Conservation (phyloP, 1,140 invertebrate species). For the Medauroidea extradentata region DNA sequence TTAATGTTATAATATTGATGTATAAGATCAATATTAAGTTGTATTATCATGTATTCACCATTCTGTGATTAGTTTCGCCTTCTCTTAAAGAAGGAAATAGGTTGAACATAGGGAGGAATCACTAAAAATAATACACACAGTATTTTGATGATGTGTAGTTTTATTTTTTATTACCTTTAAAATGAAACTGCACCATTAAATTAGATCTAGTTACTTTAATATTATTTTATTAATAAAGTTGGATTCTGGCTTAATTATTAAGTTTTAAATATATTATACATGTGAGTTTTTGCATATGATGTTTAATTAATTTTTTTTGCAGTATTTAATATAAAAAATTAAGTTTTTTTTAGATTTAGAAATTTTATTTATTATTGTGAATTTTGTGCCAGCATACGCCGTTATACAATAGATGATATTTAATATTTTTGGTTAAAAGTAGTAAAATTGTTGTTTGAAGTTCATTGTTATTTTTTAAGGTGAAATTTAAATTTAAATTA, state of each 20-base stretch:
- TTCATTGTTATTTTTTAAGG: conserved; percentile 27
- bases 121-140: too few relatives aligned
- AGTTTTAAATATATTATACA: not conserved
- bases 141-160: too few relatives aligned
- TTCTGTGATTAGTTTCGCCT: too few relatives aligned
- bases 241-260: not conserved
- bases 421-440: conserved; percentile 29
- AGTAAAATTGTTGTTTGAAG: conserved; percentile 31
- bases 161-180: too few relatives aligned
- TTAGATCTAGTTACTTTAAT: not conserved
- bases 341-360: conserved; percentile 29
- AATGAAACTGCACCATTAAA: too few relatives aligned
- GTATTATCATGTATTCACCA: too few relatives aligned
- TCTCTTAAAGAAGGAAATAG: too few relatives aligned
- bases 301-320: not conserved
- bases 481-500: conserved; percentile 36
- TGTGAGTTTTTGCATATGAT: not conserved
- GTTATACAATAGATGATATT: conserved; percentile 45
- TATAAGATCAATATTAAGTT: too few relatives aligned
- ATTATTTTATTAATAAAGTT: not conserved
- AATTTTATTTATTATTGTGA: conserved; percentile 30
- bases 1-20: not conserved
- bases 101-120: too few relatives aligned
- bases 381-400: conserved; percentile 54
- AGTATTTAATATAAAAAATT: conserved; percentile 26